Evolutionary conservation across 2,797 vertebrate species (phyloP).

Genomic region (Diglossa cyanea): DNA sequence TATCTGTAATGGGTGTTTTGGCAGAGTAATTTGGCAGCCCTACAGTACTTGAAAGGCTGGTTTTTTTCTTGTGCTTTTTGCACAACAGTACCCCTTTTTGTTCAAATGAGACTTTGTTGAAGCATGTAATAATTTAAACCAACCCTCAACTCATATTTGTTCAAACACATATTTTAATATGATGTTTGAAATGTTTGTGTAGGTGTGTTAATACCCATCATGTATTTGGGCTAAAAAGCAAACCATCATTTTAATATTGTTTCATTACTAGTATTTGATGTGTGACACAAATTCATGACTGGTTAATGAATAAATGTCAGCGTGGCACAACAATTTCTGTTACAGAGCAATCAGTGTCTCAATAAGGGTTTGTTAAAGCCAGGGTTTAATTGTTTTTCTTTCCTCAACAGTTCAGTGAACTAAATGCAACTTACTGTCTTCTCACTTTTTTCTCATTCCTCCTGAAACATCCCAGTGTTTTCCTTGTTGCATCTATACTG

Average conservation of each 20-base stretch:
- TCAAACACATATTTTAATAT: background rate
- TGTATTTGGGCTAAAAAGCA: slow-evolving; percentile 19
- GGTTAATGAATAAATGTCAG: slow-evolving; percentile 34
- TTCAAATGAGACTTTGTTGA: background rate
- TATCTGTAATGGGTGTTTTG: background rate
- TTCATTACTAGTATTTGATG: slow-evolving; percentile 42
- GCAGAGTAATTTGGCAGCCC: background rate
- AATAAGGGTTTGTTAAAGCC: slow-evolving; percentile 47
- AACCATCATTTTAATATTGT: slow-evolving; percentile 14
- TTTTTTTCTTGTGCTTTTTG: background rate
- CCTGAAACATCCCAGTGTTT: background rate
- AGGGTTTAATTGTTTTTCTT: slow-evolving; percentile 27
- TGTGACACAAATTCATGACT: slow-evolving; percentile 26
- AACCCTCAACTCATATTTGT: background rate
- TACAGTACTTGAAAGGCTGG: background rate
- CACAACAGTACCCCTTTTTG: background rate
- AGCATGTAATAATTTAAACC: background rate
- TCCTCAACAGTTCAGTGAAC: slow-evolving; percentile 45
- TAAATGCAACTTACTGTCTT: slow-evolving; percentile 28
- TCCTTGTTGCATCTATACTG: background rate
- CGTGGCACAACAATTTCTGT: background rate
- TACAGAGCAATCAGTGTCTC: slow-evolving; percentile 37
- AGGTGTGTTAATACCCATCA: background rate
- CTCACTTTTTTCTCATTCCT: slow-evolving; percentile 4
- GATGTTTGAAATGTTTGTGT: slow-evolving; percentile 10